A percentile compares a stretch with the other conserved stretches of the same genome.
phyloP scores from a whole-genome alignment of 2,888 invertebrate genomes.

The Furcula furcula region DNA sequence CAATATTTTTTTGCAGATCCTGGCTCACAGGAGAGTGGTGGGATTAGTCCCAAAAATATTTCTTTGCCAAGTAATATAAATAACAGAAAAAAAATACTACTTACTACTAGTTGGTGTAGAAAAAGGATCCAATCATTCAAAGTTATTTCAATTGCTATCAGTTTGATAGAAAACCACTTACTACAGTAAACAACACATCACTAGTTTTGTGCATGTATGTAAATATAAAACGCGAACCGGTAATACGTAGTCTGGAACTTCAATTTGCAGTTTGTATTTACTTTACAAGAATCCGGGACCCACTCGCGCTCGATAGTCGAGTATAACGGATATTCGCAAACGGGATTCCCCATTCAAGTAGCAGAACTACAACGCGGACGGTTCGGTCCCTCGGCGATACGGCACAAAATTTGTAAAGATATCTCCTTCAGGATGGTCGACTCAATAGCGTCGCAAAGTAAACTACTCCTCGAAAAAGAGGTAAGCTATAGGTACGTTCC shows the following conservation, averaged over 20 bases:
- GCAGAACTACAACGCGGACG: constrained; percentile 32
- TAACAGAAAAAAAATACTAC: too few relatives aligned
- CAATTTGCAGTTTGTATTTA: constrained; percentile 1
- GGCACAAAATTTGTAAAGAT: constrained; percentile 51
- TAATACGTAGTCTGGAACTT: neutral
- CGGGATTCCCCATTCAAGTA: constrained; percentile 43
- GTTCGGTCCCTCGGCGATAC: constrained; percentile 44
- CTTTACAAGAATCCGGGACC: neutral
- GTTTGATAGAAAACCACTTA: too few relatives aligned
- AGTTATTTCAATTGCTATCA: too few relatives aligned
- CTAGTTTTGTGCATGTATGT: too few relatives aligned
- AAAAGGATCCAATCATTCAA: too few relatives aligned
- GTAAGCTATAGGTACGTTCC: constrained; percentile 2
- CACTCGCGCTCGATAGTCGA: constrained; percentile 13
- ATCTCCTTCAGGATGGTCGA: constrained; percentile 28
- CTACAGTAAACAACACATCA: too few relatives aligned
- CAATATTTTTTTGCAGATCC: too few relatives aligned
- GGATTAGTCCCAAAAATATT: too few relatives aligned
- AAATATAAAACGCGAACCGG: neutral
- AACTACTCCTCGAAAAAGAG: constrained; percentile 28
- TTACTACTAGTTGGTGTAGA: too few relatives aligned
- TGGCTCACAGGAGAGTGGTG: too few relatives aligned
- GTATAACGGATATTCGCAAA: constrained; percentile 32
- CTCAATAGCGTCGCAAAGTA: constrained; percentile 31
- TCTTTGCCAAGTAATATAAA: too few relatives aligned